A percentile compares a stretch with the other conserved stretches of the same genome.
Conservation (phyloP, 2,797 vertebrate species). For the Echiichthys vipera region DNA sequence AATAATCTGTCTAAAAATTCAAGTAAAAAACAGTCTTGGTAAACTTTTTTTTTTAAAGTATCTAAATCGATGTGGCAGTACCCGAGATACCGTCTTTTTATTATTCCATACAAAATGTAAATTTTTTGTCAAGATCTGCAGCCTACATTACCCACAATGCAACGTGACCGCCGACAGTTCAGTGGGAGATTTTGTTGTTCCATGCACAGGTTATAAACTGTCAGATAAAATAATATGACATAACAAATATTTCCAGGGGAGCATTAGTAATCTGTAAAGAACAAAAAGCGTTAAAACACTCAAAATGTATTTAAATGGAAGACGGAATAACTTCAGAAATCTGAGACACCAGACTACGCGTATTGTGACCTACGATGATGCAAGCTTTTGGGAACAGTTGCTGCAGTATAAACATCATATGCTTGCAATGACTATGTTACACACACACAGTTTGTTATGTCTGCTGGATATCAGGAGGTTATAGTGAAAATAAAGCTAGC, state of each 20-base stretch:
- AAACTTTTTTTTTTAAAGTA: background rate
- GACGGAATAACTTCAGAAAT: background rate
- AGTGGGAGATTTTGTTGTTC: background rate
- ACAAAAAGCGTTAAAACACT: background rate
- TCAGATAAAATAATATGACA: background rate
- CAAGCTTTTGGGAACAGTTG: constrained; percentile 8
- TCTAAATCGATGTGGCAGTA: background rate
- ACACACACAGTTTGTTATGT: constrained; percentile 54
- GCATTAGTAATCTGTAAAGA: background rate
- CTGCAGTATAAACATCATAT: constrained; percentile 24
- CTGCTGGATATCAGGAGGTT: constrained; percentile 41
- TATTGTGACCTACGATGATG: background rate
- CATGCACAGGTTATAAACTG: background rate
- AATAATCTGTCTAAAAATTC: too few species aligned
- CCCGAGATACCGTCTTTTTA: fast-evolving
- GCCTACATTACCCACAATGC: background rate
- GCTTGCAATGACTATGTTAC: constrained; percentile 31
- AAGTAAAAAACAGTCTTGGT: background rate
- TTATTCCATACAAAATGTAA: background rate
- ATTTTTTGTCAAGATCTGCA: background rate
- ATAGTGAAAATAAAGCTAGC: constrained; percentile 38
- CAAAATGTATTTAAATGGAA: background rate
- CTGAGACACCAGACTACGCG: background rate
- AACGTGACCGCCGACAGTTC: fast-evolving
- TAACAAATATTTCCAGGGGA: background rate